Percentiles rank a stretch among this genome's conserved stretches.
phyloP scores from a whole-genome alignment of 1,140 invertebrate genomes.

The Cyclina sinensis region DNA sequence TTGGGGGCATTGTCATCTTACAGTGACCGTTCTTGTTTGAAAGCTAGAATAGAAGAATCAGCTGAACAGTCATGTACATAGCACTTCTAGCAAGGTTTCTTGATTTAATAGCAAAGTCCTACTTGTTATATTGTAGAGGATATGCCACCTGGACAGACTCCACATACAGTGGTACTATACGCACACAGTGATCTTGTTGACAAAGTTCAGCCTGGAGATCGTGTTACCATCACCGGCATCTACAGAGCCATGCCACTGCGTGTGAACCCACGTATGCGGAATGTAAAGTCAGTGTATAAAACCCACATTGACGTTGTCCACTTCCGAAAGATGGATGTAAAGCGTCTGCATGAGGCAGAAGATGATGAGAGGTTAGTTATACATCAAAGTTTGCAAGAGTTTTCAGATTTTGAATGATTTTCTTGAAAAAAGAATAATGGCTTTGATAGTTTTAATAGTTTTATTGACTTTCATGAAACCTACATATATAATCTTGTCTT shows the following conservation, averaged over 20 bases:
- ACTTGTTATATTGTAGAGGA: constrained; percentile 92
- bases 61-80: too few relatives aligned
- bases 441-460: too few relatives aligned
- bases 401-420: too few relatives aligned
- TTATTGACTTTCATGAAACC: too few relatives aligned
- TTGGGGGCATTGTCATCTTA: too few relatives aligned
- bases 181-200: constrained; percentile 99
- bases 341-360: constrained; percentile 92
- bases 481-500: too few relatives aligned
- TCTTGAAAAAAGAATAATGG: too few relatives aligned
- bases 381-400: too few relatives aligned
- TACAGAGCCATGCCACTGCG: constrained; percentile 94
- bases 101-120: too few relatives aligned
- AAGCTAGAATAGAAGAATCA: too few relatives aligned
- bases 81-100: too few relatives aligned
- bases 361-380: constrained; percentile 90
- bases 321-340: constrained; percentile 95
- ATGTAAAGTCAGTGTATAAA: constrained; percentile 96
- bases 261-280: constrained; percentile 94
- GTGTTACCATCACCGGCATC: constrained; percentile 98
- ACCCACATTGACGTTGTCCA: constrained; percentile 99
- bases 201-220: constrained; percentile 96
- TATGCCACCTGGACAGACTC: constrained; percentile 99
- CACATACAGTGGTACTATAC: constrained; percentile 96
- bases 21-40: too few relatives aligned